Base-by-base conservation (phyloP, 2,797 vertebrate genomes). In the Podarcis siculus region DNA sequence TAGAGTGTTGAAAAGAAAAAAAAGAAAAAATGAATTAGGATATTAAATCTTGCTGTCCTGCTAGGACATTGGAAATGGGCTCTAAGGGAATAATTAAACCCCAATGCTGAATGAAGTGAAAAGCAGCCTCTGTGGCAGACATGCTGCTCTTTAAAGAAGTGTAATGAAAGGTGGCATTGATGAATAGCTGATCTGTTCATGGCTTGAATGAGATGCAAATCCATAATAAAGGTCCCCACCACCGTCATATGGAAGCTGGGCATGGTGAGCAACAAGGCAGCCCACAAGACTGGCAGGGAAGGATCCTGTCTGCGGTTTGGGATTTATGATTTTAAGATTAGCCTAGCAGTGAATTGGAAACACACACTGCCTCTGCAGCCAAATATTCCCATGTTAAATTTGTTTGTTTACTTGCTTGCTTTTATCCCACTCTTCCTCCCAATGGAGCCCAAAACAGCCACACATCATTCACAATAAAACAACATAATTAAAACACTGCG, bases 31-130 rank as follows among this genome's bases (percentile, higher is more conserved):
- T 87, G 55, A 81, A 76, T 79, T 77, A 91, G 90, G 92, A 93
- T 95, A 94, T 96, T 93, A 93, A 94, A 95, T 95, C 95, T 93
- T 94, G 90, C 92, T 94, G 94, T 66, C 84, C 94, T 95, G 92
- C 67, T 73, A 91, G 93, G 92, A 94, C 86, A 76, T 27, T 23
- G 0, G 92, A 83, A 78, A 55, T 4, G 5, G 82, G 71, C 86
- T 95, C 79, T 87, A 86, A 75, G 79, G 87, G 15, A 27, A 85
- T 88, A 93, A 88, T 92, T 91, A 91, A 92, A 90, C 1, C 0
- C 0, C 0, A 0, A 15, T 0, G 0, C 64, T 66, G 86, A 93
- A 90, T 75, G 32, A 86, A 37, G 87, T 89, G 84, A 93, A 75
- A 94, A 84, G 84, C 76, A 93, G 61, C 0, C 1, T 92, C 81